Evolutionary conservation across 2,888 invertebrate genomes (phyloP).

Genomic region (Linhomoeus sp.): DNA sequence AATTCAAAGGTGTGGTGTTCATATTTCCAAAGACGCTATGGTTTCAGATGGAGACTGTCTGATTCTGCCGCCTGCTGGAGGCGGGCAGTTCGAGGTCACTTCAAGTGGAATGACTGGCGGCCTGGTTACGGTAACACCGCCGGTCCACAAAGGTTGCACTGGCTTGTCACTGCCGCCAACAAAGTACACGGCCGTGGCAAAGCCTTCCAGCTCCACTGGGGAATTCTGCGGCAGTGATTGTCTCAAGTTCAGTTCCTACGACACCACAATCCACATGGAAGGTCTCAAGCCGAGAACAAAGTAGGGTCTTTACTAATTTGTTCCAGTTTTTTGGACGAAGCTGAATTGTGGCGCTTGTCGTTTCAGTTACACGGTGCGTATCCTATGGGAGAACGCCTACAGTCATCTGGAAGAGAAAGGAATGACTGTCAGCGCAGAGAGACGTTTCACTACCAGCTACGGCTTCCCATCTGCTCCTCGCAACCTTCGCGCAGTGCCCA

Average conservation of each 20-base stretch:
- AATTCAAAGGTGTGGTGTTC: too few species aligned
- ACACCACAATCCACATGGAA: slow-evolving; percentile 11
- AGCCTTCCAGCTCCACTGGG: too few species aligned
- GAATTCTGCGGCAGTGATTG: neutral
- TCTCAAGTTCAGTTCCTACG: neutral
- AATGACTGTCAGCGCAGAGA: slow-evolving; percentile 50
- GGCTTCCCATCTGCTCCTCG: neutral
- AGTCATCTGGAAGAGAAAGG: slow-evolving; percentile 35
- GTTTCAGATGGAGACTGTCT: neutral
- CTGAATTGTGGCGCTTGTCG: slow-evolving; percentile 25
- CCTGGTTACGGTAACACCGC: neutral
- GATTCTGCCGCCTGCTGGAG: neutral
- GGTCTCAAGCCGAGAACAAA: slow-evolving; percentile 49
- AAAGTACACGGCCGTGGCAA: too few species aligned
- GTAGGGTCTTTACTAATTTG: slow-evolving; percentile 32
- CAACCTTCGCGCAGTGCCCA: neutral
- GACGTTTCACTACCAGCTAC: slow-evolving; percentile 38
- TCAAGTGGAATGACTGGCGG: neutral
- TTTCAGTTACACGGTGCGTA: slow-evolving; percentile 49
- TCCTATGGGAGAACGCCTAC: slow-evolving; percentile 27
- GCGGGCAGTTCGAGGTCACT: neutral
- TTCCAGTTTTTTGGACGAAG: neutral
- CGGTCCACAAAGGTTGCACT: neutral
- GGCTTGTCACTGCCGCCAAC: neutral
- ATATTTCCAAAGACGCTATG: too few species aligned